Evolutionary conservation across 2,888 invertebrate genomes (phyloP), one percentile per base, ranked within the genome.

Genomic region (Nemoura dubitans): DNA sequence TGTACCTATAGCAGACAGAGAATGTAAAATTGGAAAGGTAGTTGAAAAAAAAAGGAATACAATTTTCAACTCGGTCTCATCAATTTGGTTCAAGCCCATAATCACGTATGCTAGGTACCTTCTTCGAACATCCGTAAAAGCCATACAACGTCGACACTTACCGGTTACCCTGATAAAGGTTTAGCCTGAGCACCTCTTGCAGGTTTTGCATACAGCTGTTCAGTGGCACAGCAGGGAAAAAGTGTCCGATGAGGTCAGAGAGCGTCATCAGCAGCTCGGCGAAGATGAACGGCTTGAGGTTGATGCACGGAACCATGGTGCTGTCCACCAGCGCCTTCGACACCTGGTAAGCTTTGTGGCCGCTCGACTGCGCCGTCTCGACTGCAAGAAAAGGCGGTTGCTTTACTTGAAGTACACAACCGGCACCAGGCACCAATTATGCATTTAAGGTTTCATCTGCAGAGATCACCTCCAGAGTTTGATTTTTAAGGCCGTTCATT

Each of bases 301-400:
- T 97, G 90, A 97, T 96, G 92, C 96, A 97, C 86, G 96, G 96
- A 89, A 97, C 95, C 94, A 96, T 94, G 90, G 95, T 95, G 90
- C 95, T 95, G 90, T 96, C 96, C 86, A 97, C 95, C 88, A 95
- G 93, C 78, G 96, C 96, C 90, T 96, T 96, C 90, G 96, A 96
- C 83, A 97, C 93, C 93, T 95, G 96, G 92, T 95, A 96, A 89
- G 96, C 95, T 91, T 94, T 94, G 92, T 95, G 95, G 91, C 93
- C 93, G 90, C 94, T 94, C 90, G 93, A 93, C 88, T 94, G 93
- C 89, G 93, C 93, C 90, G 95, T 93, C 90, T 96, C 96, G 27
- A 95, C 84, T 84, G 27, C 21, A 83, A 21, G 25, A 16, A 81
- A 78, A 78, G 77, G 2, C 26, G 14, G 77, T n/a, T n/a, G n/a